phyloP scores from a whole-genome alignment of 2,888 invertebrate genomes.

The Agrochola macilenta region DNA sequence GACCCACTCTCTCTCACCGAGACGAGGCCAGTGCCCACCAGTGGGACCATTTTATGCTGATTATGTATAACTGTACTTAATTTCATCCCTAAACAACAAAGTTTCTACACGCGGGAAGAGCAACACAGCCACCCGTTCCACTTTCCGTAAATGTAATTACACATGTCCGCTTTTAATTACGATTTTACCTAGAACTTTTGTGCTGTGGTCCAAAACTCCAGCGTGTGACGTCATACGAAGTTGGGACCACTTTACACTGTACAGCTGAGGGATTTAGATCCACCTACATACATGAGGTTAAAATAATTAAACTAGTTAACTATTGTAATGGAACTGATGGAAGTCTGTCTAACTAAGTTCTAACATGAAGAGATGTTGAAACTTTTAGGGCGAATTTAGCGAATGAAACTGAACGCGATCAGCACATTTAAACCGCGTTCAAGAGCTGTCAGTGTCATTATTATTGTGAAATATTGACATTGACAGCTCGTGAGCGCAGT shows the following conservation, averaged over 20 bases:
- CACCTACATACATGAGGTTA: background rate
- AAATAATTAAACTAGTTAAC: slow-evolving; percentile 5
- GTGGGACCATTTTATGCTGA: no score
- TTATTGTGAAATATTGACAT: background rate
- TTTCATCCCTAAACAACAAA: background rate
- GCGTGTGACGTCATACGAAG: slow-evolving; percentile 7
- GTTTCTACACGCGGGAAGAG: background rate
- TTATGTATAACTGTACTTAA: background rate
- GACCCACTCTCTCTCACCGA: no score
- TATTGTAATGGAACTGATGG: background rate
- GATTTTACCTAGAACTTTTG: slow-evolving; percentile 26
- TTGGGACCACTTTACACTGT: background rate
- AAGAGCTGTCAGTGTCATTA: background rate
- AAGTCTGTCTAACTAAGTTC: background rate
- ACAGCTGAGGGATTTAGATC: background rate
- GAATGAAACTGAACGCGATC: background rate
- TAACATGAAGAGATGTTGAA: background rate
- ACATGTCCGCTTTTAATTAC: background rate
- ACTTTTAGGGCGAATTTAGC: background rate
- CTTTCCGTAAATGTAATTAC: slow-evolving; percentile 10
- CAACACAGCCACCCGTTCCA: background rate
- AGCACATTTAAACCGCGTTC: background rate
- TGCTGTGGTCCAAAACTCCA: slow-evolving; percentile 1
- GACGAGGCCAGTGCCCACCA: no score
- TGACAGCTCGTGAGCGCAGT: background rate